These are phyloP conservation scores for Meriones psammophilus DNA, from an alignment of 2,797 vertebrate species.

Conservation along the genomic window DNA sequence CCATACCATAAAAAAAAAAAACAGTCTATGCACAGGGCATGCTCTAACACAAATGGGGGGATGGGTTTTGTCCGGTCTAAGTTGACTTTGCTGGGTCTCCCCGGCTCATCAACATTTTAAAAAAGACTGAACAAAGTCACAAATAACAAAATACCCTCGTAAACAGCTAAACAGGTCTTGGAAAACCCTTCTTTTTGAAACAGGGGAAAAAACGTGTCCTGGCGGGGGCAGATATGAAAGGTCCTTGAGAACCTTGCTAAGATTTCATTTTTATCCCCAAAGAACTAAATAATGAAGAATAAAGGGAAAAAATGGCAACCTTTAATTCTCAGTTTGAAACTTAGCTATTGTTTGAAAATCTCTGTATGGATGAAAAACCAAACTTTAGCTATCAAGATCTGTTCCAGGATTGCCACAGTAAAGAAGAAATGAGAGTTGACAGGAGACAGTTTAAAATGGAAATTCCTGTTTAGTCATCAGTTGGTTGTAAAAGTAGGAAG, in stretches of 20 bases:
- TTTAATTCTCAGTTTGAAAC: too few species aligned
- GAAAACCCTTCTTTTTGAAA: neutral
- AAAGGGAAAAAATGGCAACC: slow-evolving; percentile 14
- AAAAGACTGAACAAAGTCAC: too few species aligned
- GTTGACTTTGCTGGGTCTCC: slow-evolving; percentile 45
- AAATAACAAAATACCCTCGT: too few species aligned
- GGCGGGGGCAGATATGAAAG: neutral
- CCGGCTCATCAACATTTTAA: too few species aligned
- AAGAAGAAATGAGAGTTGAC: neutral
- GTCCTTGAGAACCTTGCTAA: slow-evolving; percentile 37
- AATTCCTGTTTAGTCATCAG: neutral
- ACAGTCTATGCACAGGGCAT: slow-evolving; percentile 16
- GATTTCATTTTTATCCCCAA: slow-evolving; percentile 52
- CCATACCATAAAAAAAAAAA: neutral
- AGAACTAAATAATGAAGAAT: slow-evolving; percentile 8
- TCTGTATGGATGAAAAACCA: neutral
- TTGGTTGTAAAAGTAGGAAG: neutral
- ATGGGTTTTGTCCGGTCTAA: slow-evolving; percentile 51
- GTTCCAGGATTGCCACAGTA: neutral
- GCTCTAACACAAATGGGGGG: neutral
- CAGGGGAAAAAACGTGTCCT: neutral
- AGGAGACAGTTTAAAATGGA: slow-evolving; percentile 21
- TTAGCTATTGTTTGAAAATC: neutral
- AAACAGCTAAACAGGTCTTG: neutral
- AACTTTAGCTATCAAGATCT: slow-evolving; percentile 16